Evolutionary conservation across 2,113 vertebrate species (phyloP), one percentile per base, ranked within the genome.

Genomic region (Nannobrachium achirus): DNA sequence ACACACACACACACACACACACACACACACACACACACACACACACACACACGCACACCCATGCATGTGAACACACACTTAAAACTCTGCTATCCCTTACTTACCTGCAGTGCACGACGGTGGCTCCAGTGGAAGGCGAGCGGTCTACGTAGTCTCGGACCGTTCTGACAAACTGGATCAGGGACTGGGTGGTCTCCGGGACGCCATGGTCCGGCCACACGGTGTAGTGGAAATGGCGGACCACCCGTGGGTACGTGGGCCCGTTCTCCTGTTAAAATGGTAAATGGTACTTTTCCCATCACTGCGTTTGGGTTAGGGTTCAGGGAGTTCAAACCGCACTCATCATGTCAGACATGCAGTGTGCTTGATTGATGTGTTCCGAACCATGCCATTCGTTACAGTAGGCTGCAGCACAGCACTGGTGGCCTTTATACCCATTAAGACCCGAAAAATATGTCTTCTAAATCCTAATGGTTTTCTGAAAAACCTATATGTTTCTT

Each of bases 151-250:
- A 97, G 91, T 98, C 98, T 66, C 97, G 90, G 50, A 97, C 96
- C 0, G 96, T 99, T 79, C 95, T 90, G 78, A 96, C 96, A 67
- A 99, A 99, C 89, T 97, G 96, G 81, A 99, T 94, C 55, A 99
- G 92, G 18, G 96, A 97, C 85, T 97, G 96, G 0, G 96, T 96
- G 74, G 95, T 96, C 69, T 99, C 97, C 0, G 98, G 98, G 18
- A 99, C 97, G 0, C 97, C 97, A 1, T 99, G 98, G 69, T 99
- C 98, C 15, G 98, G 97, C 98, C 98, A 99, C 63, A 98, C 96
- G 0, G 96, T 99, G 79, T 97, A 99, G 88, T 99, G 98, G 86
- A 99, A 99, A 76, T 99, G 98, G 58, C 98, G 95, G 61, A 99
- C 90, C 74, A 95, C 88, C 14, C 95, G 92, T 0, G 94, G 90